Evolutionary conservation across 2,888 invertebrate species (phyloP), one percentile per base, ranked within the genome.

Genomic region (Drosophila flavopinicola): DNA sequence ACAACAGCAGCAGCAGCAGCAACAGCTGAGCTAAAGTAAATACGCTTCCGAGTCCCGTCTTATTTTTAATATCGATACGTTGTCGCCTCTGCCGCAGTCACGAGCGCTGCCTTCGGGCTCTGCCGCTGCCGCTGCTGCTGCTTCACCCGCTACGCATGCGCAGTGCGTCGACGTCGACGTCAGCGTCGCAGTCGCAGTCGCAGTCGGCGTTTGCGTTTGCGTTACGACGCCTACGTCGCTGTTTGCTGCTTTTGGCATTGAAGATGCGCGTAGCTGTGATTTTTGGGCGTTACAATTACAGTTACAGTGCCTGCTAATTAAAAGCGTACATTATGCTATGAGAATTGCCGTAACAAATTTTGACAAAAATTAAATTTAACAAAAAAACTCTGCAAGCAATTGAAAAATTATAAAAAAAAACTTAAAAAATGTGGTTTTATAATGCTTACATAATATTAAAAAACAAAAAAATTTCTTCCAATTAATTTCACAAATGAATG

Each of bases 1-100:
- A 39, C 58, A 58, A 20, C 39, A 42, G 37, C 56, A 44, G 20
- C 60, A 41, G 37, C 24, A 57, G 32, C 47, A 42, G 29, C 58
- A 47, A 6, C 51, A 35, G 11, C 25, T 27, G 33, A 38, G 37
- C 17, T 52, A 38, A 54, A 49, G 57, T 61, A 61, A 61, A 68
- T 73, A 80, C 73, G 87, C 88, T 83, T 83, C 77, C 70, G 80
- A 75, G 77, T 80, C 73, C 80, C 84, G 77, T 75, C 85, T 75
- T 78, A 75, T 69, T 63, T 68, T 66, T 69, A 69, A 58, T 69
- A 75, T 85, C 72, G 72, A 68, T 73, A 49, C 73, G 53, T 47
- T 17, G 72, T 54, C 49, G 67, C 47, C 39, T 48, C 64, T 59
- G 29, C 44, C 17, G 51, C 44, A 20, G 20, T 4, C 20, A 3